A percentile compares a stretch with the other conserved stretches of the same genome.
These are phyloP conservation scores for Calidris pygmaea DNA, from an alignment of 2,113 vertebrate genomes.

Conservation along the genomic window DNA sequence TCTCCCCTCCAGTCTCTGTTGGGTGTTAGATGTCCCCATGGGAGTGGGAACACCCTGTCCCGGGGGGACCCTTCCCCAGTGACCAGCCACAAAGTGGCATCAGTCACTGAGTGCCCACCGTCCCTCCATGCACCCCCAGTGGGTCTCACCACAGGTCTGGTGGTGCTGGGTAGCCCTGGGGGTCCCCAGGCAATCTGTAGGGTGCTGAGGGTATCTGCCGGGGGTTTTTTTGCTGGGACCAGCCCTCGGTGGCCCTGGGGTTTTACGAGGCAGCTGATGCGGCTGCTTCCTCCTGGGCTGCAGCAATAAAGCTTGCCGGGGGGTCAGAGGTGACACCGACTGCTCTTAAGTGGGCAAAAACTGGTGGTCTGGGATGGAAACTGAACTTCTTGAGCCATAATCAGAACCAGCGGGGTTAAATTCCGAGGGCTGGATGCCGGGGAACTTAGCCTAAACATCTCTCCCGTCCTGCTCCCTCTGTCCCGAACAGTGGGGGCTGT, in stretches of 20 bases:
- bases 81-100: not conserved
- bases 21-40: not conserved
- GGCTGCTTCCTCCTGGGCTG: not conserved
- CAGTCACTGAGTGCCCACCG: not conserved
- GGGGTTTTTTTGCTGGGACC: not conserved
- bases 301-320: not conserved
- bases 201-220: not conserved
- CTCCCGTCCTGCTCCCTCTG: not conserved
- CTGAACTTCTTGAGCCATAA: constrained; percentile 49
- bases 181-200: not conserved
- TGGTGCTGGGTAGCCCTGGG: not conserved
- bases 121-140: rapidly evolving
- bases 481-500: not conserved
- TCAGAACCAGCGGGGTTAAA: constrained; percentile 55
- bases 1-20: not conserved
- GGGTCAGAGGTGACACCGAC: constrained; percentile 31
- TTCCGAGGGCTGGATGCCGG: not conserved
- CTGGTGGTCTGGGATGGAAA: constrained; percentile 32
- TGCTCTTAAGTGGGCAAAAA: constrained; percentile 47
- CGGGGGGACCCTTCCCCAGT: not conserved
- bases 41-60: too few species aligned
- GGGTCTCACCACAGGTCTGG: rapidly evolving
- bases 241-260: not conserved
- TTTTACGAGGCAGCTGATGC: constrained; percentile 23
- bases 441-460: constrained; percentile 59